These are phyloP conservation scores for Anoplopoma fimbria DNA, from an alignment of 2,113 vertebrate species.

Conservation along the genomic window DNA sequence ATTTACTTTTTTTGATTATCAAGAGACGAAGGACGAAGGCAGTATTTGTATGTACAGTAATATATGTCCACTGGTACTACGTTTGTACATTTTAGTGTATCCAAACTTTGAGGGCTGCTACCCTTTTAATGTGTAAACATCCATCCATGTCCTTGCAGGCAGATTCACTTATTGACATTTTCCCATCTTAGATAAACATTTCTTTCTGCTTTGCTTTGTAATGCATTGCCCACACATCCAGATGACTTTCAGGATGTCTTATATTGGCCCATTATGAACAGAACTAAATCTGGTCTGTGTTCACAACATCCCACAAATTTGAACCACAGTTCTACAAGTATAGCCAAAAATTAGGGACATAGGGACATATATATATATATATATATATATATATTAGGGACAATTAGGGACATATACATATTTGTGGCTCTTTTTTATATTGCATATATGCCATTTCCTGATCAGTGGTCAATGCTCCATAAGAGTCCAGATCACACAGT, in stretches of 20 bases:
- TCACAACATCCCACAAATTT: background rate
- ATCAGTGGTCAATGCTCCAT: background rate
- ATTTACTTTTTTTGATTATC: background rate
- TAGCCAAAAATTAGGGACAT: background rate
- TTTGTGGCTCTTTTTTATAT: background rate
- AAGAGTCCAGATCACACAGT: conserved; percentile 12
- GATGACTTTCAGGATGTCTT: conserved; percentile 11
- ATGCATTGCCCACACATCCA: conserved; percentile 2
- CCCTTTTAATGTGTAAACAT: conserved; percentile 29
- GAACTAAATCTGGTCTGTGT: background rate
- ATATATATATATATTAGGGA: too few species aligned
- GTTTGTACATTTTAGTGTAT: conserved; percentile 45
- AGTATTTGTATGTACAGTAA: conserved; percentile 46
- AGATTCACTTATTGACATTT: conserved; percentile 25
- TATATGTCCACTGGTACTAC: conserved; percentile 36
- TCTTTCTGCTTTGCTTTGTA: background rate
- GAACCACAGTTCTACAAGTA: background rate
- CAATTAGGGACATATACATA: background rate
- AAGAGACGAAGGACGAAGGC: conserved; percentile 23
- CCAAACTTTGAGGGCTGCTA: conserved; percentile 43
- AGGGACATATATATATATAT: too few species aligned
- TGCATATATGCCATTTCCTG: background rate
- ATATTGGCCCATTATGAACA: conserved; percentile 5
- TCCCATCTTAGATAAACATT: background rate
- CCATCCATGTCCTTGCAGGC: background rate